These are phyloP conservation scores for Myrmecobius fasciatus DNA, from an alignment of 2,113 vertebrate genomes.

Conservation along the genomic window DNA sequence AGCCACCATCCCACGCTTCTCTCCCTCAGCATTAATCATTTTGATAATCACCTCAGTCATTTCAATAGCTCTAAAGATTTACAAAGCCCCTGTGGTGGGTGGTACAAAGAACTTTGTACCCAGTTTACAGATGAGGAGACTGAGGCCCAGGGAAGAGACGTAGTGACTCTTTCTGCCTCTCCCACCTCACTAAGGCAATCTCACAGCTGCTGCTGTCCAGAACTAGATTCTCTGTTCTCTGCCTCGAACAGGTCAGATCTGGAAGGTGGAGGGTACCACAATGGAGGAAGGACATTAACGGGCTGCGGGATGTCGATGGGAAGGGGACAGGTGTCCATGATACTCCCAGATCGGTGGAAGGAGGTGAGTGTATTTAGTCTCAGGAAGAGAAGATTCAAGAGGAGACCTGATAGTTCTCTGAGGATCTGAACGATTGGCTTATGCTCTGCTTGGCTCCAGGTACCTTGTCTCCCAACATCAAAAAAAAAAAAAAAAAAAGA, in stretches of 20 bases:
- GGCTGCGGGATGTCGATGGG: neutral
- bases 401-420: neutral
- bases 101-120: neutral
- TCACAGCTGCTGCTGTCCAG: neutral
- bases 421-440: neutral
- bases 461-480: neutral
- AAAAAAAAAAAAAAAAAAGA: no score
- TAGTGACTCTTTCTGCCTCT: neutral
- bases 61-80: neutral
- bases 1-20: no score
- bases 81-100: neutral
- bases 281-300: neutral
- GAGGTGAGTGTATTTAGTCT: neutral
- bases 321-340: neutral
- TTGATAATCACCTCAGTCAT: neutral
- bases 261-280: neutral
- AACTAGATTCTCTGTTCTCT: neutral
- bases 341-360: neutral
- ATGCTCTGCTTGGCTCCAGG: neutral
- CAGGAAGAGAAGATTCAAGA: neutral
- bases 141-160: neutral
- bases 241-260: neutral
- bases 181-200: neutral
- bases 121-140: neutral
- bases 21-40: neutral